phyloP scores from a whole-genome alignment of 2,797 vertebrate genomes.

The Sphenopsis melanotis region DNA sequence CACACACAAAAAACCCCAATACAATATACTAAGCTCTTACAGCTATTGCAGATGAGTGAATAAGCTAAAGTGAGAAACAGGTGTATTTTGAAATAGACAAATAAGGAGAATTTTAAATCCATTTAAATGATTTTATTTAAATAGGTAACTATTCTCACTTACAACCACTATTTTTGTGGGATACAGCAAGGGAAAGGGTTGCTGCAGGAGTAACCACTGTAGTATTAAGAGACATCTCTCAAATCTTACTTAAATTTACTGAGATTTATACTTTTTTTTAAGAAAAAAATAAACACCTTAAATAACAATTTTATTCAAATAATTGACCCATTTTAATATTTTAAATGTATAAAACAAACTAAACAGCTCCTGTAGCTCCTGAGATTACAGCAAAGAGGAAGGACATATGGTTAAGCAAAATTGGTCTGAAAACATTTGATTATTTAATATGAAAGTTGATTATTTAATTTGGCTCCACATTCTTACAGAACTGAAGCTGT shows the following conservation, averaged over 20 bases:
- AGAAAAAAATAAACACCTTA: neutral
- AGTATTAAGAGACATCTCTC: neutral
- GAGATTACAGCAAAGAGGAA: neutral
- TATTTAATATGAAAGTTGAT: neutral
- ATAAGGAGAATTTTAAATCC: neutral
- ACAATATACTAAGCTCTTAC: neutral
- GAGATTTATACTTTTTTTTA: neutral
- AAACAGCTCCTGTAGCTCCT: neutral
- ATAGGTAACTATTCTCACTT: neutral
- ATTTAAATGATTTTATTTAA: neutral
- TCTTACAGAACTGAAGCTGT: neutral
- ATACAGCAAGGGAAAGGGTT: neutral
- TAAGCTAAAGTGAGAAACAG: neutral
- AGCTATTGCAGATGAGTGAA: neutral
- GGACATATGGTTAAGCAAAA: neutral
- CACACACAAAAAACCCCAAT: fast-evolving
- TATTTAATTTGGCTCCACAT: neutral
- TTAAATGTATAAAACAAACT: neutral
- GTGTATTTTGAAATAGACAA: neutral
- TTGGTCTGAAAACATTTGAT: neutral
- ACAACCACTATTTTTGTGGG: neutral
- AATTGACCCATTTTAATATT: neutral
- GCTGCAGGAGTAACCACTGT: neutral
- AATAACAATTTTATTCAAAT: neutral
- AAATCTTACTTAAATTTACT: neutral